Conservation (phyloP, 1,140 invertebrate genomes). For the Pomacea maculata region DNA sequence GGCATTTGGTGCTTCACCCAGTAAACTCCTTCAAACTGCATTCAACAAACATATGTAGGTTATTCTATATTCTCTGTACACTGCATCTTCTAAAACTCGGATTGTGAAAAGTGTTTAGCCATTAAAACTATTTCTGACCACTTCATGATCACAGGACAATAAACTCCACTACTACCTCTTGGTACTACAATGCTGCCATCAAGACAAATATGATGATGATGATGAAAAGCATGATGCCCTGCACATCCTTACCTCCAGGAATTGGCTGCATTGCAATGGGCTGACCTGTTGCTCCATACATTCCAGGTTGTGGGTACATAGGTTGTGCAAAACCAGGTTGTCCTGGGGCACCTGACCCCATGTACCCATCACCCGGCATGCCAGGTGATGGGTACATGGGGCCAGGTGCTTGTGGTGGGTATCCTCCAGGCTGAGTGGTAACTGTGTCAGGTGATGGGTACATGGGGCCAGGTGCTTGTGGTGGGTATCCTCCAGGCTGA, state of each 20-base stretch:
- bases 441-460: neutral
- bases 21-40: too few species aligned
- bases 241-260: conserved; percentile 27
- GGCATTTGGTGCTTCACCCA: too few species aligned
- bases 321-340: neutral
- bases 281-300: neutral
- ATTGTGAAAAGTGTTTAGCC: too few species aligned
- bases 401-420: conserved; percentile 6
- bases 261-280: conserved; percentile 34
- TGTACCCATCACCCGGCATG: too few species aligned
- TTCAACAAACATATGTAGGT: too few species aligned
- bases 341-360: conserved; percentile 7
- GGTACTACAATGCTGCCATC: neutral
- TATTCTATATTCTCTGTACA: too few species aligned
- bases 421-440: conserved; percentile 1
- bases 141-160: neutral
- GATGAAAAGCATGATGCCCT: neutral
- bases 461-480: neutral
- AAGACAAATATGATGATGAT: neutral
- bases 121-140: neutral
- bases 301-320: conserved; percentile 13
- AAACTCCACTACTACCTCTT: neutral
- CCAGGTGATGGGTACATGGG: neutral
- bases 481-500: conserved; percentile 9
- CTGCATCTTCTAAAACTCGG: too few species aligned